A percentile compares a stretch with the other conserved stretches of the same genome.
These are phyloP conservation scores for Alviniconcha marisindica DNA, from an alignment of 1,140 invertebrate genomes.

Conservation along the genomic window DNA sequence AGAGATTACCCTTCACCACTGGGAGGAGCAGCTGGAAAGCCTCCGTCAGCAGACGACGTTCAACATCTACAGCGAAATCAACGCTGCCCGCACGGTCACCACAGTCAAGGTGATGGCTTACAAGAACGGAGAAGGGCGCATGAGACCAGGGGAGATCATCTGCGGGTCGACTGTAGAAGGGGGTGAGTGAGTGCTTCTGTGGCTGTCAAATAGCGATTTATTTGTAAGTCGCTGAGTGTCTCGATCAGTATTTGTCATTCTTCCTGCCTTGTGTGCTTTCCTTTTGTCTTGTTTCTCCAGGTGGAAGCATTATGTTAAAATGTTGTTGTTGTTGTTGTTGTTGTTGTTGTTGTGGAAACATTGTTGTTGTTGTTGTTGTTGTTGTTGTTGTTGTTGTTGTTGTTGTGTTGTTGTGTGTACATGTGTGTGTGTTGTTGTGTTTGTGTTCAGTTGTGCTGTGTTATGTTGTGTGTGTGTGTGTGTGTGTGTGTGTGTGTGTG, in stretches of 20 bases:
- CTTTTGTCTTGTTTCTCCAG: too few relatives aligned
- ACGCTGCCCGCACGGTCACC: constrained; percentile 63
- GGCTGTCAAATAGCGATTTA: too few relatives aligned
- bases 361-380: too few relatives aligned
- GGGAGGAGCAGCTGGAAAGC: constrained; percentile 65
- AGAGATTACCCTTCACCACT: constrained; percentile 67
- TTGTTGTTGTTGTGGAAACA: too few relatives aligned
- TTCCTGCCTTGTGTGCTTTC: too few relatives aligned
- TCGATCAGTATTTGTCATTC: too few relatives aligned
- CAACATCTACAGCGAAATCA: constrained; percentile 72
- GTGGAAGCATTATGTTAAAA: too few relatives aligned
- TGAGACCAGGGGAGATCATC: constrained; percentile 69
- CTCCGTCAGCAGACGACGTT: constrained; percentile 68
- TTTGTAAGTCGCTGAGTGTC: too few relatives aligned
- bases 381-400: neutral
- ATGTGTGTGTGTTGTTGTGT: too few relatives aligned
- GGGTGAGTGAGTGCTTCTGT: too few relatives aligned
- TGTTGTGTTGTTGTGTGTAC: neutral
- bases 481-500: neutral
- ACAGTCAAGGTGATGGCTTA: constrained; percentile 74
- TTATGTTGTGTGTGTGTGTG: constrained; percentile 8
- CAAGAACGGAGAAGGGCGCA: constrained; percentile 75
- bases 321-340: too few relatives aligned
- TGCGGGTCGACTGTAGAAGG: constrained; percentile 74
- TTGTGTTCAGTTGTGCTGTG: too few relatives aligned